Evolutionary conservation across 53 echinoderm and acorn worm genomes (phyloP).

Genomic region (Antedon mediterranea): DNA sequence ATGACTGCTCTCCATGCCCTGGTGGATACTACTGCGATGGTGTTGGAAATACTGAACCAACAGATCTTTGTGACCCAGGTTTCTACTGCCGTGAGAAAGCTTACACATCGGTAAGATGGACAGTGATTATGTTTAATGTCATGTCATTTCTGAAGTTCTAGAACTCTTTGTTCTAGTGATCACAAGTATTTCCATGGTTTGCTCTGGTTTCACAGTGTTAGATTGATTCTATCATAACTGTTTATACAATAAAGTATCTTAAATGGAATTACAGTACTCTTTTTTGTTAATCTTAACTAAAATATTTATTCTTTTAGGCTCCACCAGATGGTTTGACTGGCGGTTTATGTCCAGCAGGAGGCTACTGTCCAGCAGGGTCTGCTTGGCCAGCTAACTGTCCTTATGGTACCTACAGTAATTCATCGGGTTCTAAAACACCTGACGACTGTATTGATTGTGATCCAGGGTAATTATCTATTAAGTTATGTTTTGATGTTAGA

Average conservation of each 20-base stretch:
- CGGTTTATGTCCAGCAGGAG: slow-evolving; percentile 89
- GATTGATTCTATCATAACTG: too few relatives aligned
- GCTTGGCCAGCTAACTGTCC: slow-evolving; percentile 94
- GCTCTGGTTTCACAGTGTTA: too few relatives aligned
- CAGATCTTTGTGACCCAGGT: slow-evolving; percentile 87
- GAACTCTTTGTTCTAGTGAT: too few relatives aligned
- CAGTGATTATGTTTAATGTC: too few relatives aligned
- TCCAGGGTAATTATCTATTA: slow-evolving; percentile 50
- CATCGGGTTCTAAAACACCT: slow-evolving; percentile 80
- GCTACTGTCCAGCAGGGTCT: slow-evolving; percentile 92
- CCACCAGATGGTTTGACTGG: slow-evolving; percentile 92
- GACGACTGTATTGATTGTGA: slow-evolving; percentile 96
- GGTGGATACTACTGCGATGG: slow-evolving; percentile 96
- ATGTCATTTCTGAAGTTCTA: too few relatives aligned
- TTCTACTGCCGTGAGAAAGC: slow-evolving; percentile 92
- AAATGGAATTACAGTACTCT: too few relatives aligned
- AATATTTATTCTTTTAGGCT: slow-evolving; percentile 25
- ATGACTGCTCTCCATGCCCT: slow-evolving; percentile 91
- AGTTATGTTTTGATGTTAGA: not conserved
- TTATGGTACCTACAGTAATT: slow-evolving; percentile 91
- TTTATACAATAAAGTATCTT: too few relatives aligned
- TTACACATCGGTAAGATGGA: slow-evolving; percentile 79
- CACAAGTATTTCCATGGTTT: too few relatives aligned
- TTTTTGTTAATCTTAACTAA: too few relatives aligned
- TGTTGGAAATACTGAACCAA: slow-evolving; percentile 69